Percentiles rank a stretch among this genome's conserved stretches.
Evolutionary conservation across 1,140 invertebrate genomes (phyloP).

Genomic region (Nephotettix cincticeps): DNA sequence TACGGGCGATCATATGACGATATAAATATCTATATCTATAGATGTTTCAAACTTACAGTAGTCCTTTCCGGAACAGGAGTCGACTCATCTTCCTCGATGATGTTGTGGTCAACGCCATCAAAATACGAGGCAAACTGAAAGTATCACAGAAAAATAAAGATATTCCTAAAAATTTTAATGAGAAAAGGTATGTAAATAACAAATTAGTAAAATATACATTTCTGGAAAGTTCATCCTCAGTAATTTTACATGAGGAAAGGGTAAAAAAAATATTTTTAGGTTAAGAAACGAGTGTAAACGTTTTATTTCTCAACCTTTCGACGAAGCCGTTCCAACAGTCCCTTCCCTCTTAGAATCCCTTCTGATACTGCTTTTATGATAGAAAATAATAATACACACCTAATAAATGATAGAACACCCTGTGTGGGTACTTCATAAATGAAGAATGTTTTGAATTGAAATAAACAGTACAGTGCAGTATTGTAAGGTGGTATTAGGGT

Average conservation of each 20-base stretch:
- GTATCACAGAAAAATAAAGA: too few relatives aligned
- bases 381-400: background rate
- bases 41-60: background rate
- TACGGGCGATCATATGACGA: too few relatives aligned
- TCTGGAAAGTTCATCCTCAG: too few relatives aligned
- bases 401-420: background rate
- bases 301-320: too few relatives aligned
- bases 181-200: too few relatives aligned
- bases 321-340: too few relatives aligned
- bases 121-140: conserved; percentile 1
- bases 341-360: background rate
- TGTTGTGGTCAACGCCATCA: background rate
- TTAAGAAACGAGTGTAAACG: too few relatives aligned
- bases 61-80: background rate
- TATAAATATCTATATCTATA: too few relatives aligned
- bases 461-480: background rate
- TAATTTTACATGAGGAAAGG: too few relatives aligned
- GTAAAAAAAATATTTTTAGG: too few relatives aligned
- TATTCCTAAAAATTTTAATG: too few relatives aligned
- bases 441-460: background rate
- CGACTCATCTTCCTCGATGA: background rate
- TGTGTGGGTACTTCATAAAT: background rate
- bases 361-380: background rate
- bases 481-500: background rate
- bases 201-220: too few relatives aligned